Evolutionary conservation across 1,140 invertebrate species (phyloP).

Genomic region (Pentalonia nigronervosa): DNA sequence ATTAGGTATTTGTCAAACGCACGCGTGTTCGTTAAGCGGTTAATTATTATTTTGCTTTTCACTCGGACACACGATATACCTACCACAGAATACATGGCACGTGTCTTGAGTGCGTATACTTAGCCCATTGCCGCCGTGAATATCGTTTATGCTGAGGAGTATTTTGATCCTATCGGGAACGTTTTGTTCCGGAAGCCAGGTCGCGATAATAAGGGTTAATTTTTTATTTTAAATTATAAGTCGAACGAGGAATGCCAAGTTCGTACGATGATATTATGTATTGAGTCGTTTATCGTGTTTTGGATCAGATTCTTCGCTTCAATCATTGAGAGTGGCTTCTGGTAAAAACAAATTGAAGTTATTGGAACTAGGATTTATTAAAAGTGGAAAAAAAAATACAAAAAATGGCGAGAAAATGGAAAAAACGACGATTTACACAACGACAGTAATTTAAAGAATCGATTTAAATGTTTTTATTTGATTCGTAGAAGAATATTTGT

Average conservation of each 20-base stretch:
- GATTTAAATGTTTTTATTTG: background rate
- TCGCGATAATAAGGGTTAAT: background rate
- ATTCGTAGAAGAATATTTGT: background rate
- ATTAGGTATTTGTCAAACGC: background rate
- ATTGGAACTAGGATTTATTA: no score
- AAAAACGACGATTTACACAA: background rate
- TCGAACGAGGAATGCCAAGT: background rate
- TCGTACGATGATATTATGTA: background rate
- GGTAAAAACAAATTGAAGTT: no score
- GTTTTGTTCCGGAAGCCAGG: background rate
- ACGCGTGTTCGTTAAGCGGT: background rate
- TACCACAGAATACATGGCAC: background rate
- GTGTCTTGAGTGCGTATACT: background rate
- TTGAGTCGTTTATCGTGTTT: background rate
- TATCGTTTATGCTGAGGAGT: background rate
- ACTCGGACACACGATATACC: background rate
- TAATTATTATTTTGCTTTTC: background rate
- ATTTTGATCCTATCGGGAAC: background rate
- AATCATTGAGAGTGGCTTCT: no score
- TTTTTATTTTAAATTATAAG: background rate
- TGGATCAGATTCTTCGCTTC: no score
- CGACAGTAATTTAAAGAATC: rapidly evolving
- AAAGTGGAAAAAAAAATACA: no score
- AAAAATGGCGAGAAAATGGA: background rate
- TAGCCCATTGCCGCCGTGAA: background rate